phyloP scores from a whole-genome alignment of 2,113 vertebrate species.

The Emydocephalus ijimae region DNA sequence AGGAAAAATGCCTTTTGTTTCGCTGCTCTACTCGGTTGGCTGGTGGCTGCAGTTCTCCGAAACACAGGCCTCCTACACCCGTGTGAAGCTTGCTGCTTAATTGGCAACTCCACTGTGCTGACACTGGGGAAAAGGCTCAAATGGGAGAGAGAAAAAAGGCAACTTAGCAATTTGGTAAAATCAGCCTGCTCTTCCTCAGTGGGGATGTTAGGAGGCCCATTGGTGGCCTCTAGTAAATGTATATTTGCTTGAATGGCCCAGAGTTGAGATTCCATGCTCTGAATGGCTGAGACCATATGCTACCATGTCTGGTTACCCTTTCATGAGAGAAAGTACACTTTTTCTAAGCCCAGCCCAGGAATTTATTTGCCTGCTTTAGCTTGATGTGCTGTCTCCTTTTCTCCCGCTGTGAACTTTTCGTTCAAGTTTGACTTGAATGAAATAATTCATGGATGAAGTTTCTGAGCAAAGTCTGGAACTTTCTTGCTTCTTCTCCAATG shows the following conservation, averaged over 20 bases:
- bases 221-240: neutral
- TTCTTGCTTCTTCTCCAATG: neutral
- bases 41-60: neutral
- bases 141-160: neutral
- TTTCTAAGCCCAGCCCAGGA: neutral
- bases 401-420: neutral
- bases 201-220: neutral
- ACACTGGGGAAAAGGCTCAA: neutral
- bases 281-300: neutral
- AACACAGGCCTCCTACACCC: neutral
- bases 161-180: neutral
- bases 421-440: neutral
- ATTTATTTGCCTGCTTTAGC: neutral
- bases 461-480: neutral
- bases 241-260: neutral
- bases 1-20: neutral
- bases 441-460: neutral
- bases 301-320: neutral
- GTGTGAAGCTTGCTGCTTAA: neutral
- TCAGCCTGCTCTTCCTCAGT: neutral
- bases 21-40: neutral
- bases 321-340: neutral
- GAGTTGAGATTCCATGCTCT: neutral
- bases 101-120: neutral
- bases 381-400: neutral